Base-by-base conservation (phyloP, 2,888 invertebrate species). In the Pseudococcus viburni region DNA sequence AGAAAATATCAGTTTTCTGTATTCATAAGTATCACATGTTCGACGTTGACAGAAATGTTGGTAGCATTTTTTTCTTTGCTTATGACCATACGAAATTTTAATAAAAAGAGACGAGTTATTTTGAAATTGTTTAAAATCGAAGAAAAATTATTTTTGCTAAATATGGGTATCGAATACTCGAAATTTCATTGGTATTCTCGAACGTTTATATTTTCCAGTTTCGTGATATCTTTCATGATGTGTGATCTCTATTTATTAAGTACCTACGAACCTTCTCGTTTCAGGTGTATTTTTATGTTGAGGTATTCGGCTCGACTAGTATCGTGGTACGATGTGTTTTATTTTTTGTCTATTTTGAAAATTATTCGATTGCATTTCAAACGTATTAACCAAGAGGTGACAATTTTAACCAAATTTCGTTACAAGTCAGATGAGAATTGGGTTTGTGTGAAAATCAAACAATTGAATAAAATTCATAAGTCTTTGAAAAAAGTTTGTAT, bases 41-140 rank as follows among this genome's bases (percentile, higher is more conserved):
- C 64, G 5, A 59, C 15, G 19, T 12, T 55, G 7, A n/a, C 85
- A 0, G 85, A 85, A 85, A 33, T 64, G 39, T 8, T 85, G 42
- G 64, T 39, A 11, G 85, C 85, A 4, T 85, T 85, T 85, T 64
- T 64, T n/a, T 85, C 85, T 3, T n/a, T 85, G 39, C n/a, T 85
- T 9, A 19, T n/a, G 11, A 39, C 59, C 0, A 15, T 39, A 0
- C 19, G 12, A 33, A 12, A 12, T 3, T 19, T 17, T 42, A 42
- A 85, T 33, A 33, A 64, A 39, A 85, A 85, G 19, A 55, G 17
- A 7, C 12, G 11, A 33, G 51, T 64, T 0, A 33, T 59, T 39
- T 42, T 19, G 19, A 59, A 55, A 42, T 39, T 85, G 9, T 85
- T 39, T 9, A 19, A 64, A 19, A 59, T 85, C 59, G 85, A 85